Conservation (phyloP, 2,113 vertebrate genomes). For the Daubentonia madagascariensis region DNA sequence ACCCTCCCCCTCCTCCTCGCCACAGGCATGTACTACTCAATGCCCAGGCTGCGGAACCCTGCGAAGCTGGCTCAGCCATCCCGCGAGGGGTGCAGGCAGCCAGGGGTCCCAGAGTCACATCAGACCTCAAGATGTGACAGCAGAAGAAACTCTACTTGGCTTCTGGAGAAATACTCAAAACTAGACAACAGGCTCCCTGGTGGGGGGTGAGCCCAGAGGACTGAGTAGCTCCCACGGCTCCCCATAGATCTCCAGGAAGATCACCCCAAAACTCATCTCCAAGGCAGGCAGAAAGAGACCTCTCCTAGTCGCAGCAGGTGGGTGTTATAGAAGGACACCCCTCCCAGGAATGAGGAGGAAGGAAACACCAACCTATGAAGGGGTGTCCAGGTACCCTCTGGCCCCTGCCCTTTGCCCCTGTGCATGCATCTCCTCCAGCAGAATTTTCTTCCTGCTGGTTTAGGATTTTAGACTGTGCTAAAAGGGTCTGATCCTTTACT, state of each 20-base stretch:
- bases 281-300: not conserved
- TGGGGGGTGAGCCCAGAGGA: not conserved
- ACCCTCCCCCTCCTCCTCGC: too few species aligned
- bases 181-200: not conserved
- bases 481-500: not conserved
- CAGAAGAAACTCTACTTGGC: not conserved
- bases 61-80: not conserved
- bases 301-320: not conserved
- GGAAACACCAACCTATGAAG: rapidly evolving
- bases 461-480: not conserved
- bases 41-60: not conserved
- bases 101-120: not conserved
- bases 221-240: too few species aligned
- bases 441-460: not conserved
- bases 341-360: not conserved
- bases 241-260: not conserved
- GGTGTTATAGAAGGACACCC: not conserved
- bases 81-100: not conserved
- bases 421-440: not conserved
- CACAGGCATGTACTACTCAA: rapidly evolving
- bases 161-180: not conserved
- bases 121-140: not conserved
- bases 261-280: not conserved
- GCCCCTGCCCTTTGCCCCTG: rapidly evolving
- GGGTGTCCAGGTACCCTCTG: not conserved